These are phyloP conservation scores for Drosophila robusta DNA, from an alignment of 2,888 invertebrate species.

Conservation along the genomic window DNA sequence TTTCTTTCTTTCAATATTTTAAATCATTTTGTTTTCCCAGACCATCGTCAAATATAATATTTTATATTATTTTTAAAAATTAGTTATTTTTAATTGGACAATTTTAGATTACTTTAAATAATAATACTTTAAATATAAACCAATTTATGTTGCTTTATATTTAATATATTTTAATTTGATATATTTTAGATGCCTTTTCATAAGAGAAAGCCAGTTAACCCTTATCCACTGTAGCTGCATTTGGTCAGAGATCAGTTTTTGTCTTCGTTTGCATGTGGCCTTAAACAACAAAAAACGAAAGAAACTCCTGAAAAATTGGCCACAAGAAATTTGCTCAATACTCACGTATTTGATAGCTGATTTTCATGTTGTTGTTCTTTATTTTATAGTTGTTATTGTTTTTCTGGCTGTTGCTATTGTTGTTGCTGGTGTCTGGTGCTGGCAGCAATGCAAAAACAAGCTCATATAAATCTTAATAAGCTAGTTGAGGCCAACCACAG, in stretches of 20 bases:
- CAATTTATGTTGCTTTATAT: too few species aligned
- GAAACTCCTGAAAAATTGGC: conserved; percentile 14
- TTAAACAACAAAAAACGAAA: conserved; percentile 2
- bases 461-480: conserved; percentile 75
- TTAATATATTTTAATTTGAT: background rate
- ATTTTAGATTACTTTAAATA: too few species aligned
- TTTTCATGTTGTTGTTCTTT: conserved; percentile 21
- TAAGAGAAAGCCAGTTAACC: background rate
- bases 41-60: too few species aligned
- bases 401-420: background rate
- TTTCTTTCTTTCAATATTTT: too few species aligned
- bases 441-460: conserved; percentile 59
- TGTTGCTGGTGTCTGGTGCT: conserved; percentile 51
- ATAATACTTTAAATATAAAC: too few species aligned
- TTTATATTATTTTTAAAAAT: too few species aligned
- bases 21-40: too few species aligned
- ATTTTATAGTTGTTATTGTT: conserved; percentile 3
- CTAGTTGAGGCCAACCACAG: conserved; percentile 58
- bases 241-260: conserved; percentile 7
- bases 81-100: too few species aligned
- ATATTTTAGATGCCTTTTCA: too few species aligned
- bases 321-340: conserved; percentile 55
- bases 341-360: conserved; percentile 58
- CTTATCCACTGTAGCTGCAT: conserved; percentile 16
- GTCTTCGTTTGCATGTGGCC: conserved; percentile 23